Base-by-base conservation (phyloP, 53 echinoderm and acorn worm species). In the Paelopatides confundens region DNA sequence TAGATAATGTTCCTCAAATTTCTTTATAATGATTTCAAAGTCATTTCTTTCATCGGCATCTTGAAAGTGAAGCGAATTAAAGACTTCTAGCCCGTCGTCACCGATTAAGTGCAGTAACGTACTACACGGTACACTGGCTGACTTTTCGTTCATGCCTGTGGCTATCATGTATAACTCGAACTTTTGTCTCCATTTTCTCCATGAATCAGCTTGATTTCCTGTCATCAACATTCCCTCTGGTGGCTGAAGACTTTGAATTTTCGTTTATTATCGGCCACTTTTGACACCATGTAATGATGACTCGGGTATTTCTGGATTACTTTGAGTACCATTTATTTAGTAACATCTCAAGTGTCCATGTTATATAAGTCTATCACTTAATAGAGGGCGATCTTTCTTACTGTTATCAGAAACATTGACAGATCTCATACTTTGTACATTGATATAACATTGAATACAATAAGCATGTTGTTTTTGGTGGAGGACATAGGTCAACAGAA, bases 11-110 rank as follows among this genome's bases (percentile, higher is more conserved):
- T 8, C 88, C 49, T 40, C 48, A 15, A 24, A 77, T 40, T 65
- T 88, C 78, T 35, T 37, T 31, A 33, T 63, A 62, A 52, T 12
- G 6, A 14, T 21, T 13, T 52, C 12, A 5, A 52, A 21, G 15
- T 52, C 62, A 46, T 6, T 49, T 28, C 34, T 83, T 28, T 62
- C 14, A 14, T 63, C 85, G n/a, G 37, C 65, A 13, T 65, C 66
- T 32, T 29, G 65, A 43, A 85, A 64, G 17, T 52, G 30, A 43
- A 90, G 85, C n/a, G 85, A 85, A 31, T 90, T 90, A 52, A 76
- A 90, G n/a, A 85, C 69, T 12, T 90, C 85, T 77, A 90, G 65
- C 27, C 85, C 90, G 53, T 90, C 90, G 29, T 85, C 64, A 36
- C 85, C 85, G 37, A 90, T 76, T 8, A 77, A 38, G 40, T 90